phyloP scores from a whole-genome alignment of 2,888 invertebrate genomes.

The Villa cingulata region DNA sequence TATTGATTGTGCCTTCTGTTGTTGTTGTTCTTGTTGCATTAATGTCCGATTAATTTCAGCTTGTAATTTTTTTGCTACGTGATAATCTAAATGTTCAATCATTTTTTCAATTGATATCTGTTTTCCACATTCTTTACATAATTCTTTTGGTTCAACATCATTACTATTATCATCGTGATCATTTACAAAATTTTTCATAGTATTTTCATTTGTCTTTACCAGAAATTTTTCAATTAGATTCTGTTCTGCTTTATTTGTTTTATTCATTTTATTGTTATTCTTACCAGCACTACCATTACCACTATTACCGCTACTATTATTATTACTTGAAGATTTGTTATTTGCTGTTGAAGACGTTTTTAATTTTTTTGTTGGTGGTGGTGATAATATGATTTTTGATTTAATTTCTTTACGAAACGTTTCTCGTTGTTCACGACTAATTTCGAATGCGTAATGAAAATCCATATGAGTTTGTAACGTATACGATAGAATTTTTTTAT shows the following conservation, averaged over 20 bases:
- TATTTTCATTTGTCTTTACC: slow-evolving; percentile 7
- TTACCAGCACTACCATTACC: background rate
- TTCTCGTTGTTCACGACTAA: slow-evolving; percentile 44
- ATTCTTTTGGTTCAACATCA: slow-evolving; percentile 28
- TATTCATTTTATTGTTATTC: too few relatives aligned
- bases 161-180: slow-evolving; percentile 5
- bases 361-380: slow-evolving; percentile 15
- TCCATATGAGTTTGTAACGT: slow-evolving; percentile 53
- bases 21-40: background rate
- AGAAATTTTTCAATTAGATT: slow-evolving; percentile 15
- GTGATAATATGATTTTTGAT: slow-evolving; percentile 15
- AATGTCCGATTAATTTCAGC: slow-evolving; percentile 13
- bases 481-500: slow-evolving; percentile 40
- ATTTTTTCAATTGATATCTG: slow-evolving; percentile 46
- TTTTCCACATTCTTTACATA: slow-evolving; percentile 57
- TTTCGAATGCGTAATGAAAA: slow-evolving; percentile 54
- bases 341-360: slow-evolving; percentile 22
- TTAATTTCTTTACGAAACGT: slow-evolving; percentile 25
- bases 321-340: slow-evolving; percentile 13
- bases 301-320: background rate
- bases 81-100: slow-evolving; percentile 69
- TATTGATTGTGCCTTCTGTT: too few relatives aligned
- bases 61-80: slow-evolving; percentile 64
- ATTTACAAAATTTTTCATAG: too few relatives aligned
- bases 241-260: too few relatives aligned